Evolutionary conservation across 2,797 vertebrate species (phyloP).

Genomic region (Eospalax fontanierii): DNA sequence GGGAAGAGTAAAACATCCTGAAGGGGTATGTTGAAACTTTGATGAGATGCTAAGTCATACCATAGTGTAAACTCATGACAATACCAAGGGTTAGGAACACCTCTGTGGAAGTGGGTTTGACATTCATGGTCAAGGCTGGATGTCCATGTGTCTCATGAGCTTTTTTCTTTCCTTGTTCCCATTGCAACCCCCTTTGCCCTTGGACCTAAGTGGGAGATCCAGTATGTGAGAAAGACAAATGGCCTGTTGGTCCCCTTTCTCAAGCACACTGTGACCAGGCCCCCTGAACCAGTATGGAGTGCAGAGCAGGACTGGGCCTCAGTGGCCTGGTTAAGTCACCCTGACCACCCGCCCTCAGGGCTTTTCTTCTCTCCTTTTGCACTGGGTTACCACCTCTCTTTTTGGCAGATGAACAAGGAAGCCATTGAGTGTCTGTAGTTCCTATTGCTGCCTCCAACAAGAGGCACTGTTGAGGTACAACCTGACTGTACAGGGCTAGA

Average conservation of each 20-base stretch:
- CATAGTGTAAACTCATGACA: background rate
- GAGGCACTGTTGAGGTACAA: background rate
- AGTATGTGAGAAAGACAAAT: background rate
- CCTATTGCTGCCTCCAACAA: accelerated
- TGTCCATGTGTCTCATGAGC: background rate
- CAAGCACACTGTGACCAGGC: background rate
- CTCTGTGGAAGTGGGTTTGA: background rate
- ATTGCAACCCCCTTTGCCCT: background rate
- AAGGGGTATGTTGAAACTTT: background rate
- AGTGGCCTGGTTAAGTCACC: accelerated
- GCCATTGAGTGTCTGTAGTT: background rate
- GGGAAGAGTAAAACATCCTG: background rate
- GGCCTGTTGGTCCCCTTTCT: background rate
- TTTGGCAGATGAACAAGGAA: accelerated
- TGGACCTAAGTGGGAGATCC: background rate
- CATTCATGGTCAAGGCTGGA: background rate
- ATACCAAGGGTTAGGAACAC: background rate
- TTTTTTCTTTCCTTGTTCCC: background rate
- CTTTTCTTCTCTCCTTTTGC: accelerated
- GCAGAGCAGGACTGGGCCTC: background rate
- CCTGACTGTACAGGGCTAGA: background rate
- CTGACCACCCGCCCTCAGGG: background rate
- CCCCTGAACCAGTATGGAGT: accelerated
- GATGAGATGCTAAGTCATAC: background rate
- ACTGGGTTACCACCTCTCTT: no score